Evolutionary conservation across 2,888 invertebrate species (phyloP).

Genomic region (Gortyna flavago): DNA sequence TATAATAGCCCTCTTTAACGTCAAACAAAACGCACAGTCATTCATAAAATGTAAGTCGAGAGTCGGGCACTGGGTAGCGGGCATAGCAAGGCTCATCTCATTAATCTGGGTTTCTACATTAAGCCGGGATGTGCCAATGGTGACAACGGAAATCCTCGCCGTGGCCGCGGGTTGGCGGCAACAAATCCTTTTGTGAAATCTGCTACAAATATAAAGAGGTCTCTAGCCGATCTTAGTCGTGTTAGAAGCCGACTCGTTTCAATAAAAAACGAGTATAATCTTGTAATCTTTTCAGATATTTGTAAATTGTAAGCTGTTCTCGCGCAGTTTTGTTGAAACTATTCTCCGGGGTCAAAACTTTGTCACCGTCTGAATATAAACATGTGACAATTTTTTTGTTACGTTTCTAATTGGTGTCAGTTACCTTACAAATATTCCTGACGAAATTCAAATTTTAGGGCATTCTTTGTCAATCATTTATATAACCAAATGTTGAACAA

Average conservation of each 20-base stretch:
- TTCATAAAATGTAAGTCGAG: constrained; percentile 71
- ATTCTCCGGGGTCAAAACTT: not conserved
- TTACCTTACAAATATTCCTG: constrained; percentile 18
- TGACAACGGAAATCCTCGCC: constrained; percentile 85
- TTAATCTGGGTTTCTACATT: constrained; percentile 87
- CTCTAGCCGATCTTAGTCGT: constrained; percentile 63
- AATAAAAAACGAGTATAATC: not conserved
- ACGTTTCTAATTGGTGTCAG: not conserved
- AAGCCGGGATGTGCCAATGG: constrained; percentile 87
- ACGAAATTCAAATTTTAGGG: constrained; percentile 8
- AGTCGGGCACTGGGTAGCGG: constrained; percentile 62
- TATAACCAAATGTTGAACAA: constrained; percentile 62
- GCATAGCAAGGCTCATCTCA: constrained; percentile 80
- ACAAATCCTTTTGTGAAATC: constrained; percentile 86
- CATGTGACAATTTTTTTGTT: not conserved
- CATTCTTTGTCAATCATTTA: constrained; percentile 47
- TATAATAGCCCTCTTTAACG: constrained; percentile 15
- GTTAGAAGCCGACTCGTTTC: constrained; percentile 18
- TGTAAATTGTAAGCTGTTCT: not conserved
- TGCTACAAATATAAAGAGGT: constrained; percentile 82
- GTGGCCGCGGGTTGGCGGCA: constrained; percentile 77
- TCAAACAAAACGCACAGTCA: constrained; percentile 65
- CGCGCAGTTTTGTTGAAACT: not conserved
- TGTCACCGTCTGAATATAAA: not conserved
- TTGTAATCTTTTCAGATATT: not conserved